A percentile compares a stretch with the other conserved stretches of the same genome.
phyloP scores from a whole-genome alignment of 2,888 invertebrate species.

The Nysson spinosus region DNA sequence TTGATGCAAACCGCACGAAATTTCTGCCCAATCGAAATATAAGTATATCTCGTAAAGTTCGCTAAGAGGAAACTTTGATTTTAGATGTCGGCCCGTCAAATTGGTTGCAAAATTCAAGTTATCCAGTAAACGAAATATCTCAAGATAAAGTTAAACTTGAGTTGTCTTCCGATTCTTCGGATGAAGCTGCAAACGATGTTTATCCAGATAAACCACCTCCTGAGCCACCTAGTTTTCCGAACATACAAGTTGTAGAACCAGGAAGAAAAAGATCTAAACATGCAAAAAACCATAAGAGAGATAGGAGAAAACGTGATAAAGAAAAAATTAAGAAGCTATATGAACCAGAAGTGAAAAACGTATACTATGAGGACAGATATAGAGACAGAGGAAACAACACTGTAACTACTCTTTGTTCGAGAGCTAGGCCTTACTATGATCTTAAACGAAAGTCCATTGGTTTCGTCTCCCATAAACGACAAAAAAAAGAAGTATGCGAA shows the following conservation, averaged over 20 bases:
- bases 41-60: background rate
- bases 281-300: conserved; percentile 63
- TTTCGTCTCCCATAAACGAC: conserved; percentile 47
- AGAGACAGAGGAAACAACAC: conserved; percentile 80
- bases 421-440: conserved; percentile 81
- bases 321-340: conserved; percentile 46
- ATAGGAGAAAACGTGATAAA: conserved; percentile 57
- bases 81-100: conserved; percentile 34
- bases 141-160: conserved; percentile 34
- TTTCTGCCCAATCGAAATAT: conserved; percentile 4
- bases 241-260: conserved; percentile 6
- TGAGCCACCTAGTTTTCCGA: conserved; percentile 12
- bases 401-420: conserved; percentile 82
- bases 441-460: conserved; percentile 54
- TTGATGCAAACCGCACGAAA: background rate
- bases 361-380: conserved; percentile 82
- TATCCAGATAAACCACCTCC: conserved; percentile 8
- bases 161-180: conserved; percentile 60
- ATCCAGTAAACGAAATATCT: conserved; percentile 63
- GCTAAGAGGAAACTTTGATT: conserved; percentile 24
- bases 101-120: conserved; percentile 77
- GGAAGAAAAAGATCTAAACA: conserved; percentile 41
- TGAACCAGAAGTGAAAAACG: conserved; percentile 64
- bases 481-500: conserved; percentile 40
- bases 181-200: conserved; percentile 42